A percentile compares a stretch with the other conserved stretches of the same genome.
Evolutionary conservation across 1,140 invertebrate species (phyloP).

Genomic region (Drosophila lowei): DNA sequence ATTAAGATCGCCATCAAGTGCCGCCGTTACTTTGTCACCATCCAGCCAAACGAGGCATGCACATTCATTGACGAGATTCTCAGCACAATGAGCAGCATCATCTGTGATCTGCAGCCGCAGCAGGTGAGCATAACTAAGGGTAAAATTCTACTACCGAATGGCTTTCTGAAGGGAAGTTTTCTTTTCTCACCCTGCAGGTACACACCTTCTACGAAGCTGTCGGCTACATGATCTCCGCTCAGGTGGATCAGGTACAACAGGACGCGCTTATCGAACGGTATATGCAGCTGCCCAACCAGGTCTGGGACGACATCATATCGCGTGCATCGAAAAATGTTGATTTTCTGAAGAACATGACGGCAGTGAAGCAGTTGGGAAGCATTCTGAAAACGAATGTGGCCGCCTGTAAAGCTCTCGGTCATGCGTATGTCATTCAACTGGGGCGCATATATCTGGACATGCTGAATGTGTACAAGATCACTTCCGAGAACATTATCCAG

Average conservation of each 20-base stretch:
- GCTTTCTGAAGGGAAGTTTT: background rate
- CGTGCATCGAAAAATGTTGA: slow-evolving; percentile 98
- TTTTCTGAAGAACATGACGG: slow-evolving; percentile 97
- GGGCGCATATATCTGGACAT: slow-evolving; percentile 99
- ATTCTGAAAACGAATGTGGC: slow-evolving; percentile 99
- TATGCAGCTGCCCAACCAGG: slow-evolving; percentile 98
- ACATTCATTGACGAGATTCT: slow-evolving; percentile 99
- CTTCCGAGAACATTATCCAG: slow-evolving; percentile 99
- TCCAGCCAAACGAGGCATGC: slow-evolving; percentile 97
- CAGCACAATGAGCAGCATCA: slow-evolving; percentile 97
- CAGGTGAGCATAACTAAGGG: slow-evolving; percentile 86
- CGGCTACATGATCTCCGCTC: slow-evolving; percentile 99
- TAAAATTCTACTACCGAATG: background rate
- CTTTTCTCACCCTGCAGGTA: slow-evolving; percentile 85
- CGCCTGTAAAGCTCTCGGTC: slow-evolving; percentile 98
- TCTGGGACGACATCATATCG: slow-evolving; percentile 99
- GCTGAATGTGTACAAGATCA: slow-evolving; percentile 99
- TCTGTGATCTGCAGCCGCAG: slow-evolving; percentile 98
- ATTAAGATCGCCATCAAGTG: slow-evolving; percentile 99
- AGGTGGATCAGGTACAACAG: slow-evolving; percentile 94
- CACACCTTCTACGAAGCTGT: slow-evolving; percentile 99
- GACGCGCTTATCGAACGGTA: slow-evolving; percentile 98
- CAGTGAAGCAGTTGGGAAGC: slow-evolving; percentile 98
- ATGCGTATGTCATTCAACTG: slow-evolving; percentile 97
- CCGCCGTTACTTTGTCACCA: slow-evolving; percentile 97